Evolutionary conservation across 2,113 vertebrate species (phyloP).

Genomic region (Ophiodon elongatus): DNA sequence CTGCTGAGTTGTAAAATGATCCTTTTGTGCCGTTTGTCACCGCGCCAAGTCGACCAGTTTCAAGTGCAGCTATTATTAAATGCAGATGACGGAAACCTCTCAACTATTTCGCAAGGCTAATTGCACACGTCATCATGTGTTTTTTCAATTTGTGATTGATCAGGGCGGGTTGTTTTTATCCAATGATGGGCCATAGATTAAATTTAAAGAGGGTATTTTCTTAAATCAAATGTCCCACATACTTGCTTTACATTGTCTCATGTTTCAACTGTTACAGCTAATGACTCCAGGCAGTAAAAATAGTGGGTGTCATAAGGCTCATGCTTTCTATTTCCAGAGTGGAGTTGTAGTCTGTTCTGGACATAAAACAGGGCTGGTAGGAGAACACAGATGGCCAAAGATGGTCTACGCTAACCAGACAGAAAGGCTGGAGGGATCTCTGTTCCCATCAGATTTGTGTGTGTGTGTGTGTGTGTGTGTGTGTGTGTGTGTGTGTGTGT

Average conservation of each 20-base stretch:
- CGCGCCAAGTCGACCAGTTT: conserved; percentile 55
- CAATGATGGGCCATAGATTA: not conserved
- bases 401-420: conserved; percentile 56
- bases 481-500: not conserved
- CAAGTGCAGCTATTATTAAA: conserved; percentile 69
- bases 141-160: not conserved
- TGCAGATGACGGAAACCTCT: conserved; percentile 60
- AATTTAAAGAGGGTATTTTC: conserved; percentile 10
- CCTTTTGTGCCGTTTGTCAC: conserved; percentile 56
- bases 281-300: conserved; percentile 55
- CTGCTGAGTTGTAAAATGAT: conserved; percentile 41
- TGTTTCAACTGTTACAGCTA: conserved; percentile 40
- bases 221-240: conserved; percentile 19
- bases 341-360: conserved; percentile 50
- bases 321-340: conserved; percentile 63
- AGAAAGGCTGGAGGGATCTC: conserved; percentile 12
- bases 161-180: not conserved
- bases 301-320: conserved; percentile 51
- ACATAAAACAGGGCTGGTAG: conserved; percentile 43
- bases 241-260: conserved; percentile 27
- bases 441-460: conserved; percentile 53
- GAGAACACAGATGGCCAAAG: conserved; percentile 60
- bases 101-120: conserved; percentile 46
- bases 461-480: not conserved
- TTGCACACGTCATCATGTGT: conserved; percentile 18